Conservation (phyloP, 2,888 invertebrate genomes). For the Polydesmus complanatus region DNA sequence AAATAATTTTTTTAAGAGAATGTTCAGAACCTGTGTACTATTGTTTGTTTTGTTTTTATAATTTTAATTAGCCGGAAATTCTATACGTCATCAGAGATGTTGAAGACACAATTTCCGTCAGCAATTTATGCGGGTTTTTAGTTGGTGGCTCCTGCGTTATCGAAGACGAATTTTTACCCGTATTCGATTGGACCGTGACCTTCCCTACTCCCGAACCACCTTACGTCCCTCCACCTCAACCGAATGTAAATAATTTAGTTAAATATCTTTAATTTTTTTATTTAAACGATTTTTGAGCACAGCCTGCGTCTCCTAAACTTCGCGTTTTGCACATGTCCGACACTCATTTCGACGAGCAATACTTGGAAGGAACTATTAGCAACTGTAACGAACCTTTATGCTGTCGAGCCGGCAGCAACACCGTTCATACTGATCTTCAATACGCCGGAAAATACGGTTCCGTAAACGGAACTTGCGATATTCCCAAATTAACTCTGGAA, state of each 20-base stretch:
- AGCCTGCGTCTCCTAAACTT: slow-evolving; percentile 19
- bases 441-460: slow-evolving; percentile 65
- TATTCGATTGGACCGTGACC: no score
- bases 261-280: background rate
- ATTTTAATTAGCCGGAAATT: no score
- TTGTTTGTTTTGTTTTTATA: no score
- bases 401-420: slow-evolving; percentile 47
- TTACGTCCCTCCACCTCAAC: slow-evolving; percentile 4
- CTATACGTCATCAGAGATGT: no score
- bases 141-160: no score
- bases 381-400: slow-evolving; percentile 62
- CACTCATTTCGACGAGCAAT: slow-evolving; percentile 62
- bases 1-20: no score
- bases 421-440: slow-evolving; percentile 26
- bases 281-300: background rate
- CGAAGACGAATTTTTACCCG: no score
- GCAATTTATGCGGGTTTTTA: no score
- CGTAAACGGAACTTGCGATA: slow-evolving; percentile 64
- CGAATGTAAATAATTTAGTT: no score
- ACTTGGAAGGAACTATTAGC: slow-evolving; percentile 50
- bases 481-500: slow-evolving; percentile 52
- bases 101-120: no score
- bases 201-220: slow-evolving; percentile 4
- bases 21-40: no score
- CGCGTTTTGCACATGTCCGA: slow-evolving; percentile 57